Conservation (phyloP, 92 coral and sea anemone species). For the Siderastrea siderea region DNA sequence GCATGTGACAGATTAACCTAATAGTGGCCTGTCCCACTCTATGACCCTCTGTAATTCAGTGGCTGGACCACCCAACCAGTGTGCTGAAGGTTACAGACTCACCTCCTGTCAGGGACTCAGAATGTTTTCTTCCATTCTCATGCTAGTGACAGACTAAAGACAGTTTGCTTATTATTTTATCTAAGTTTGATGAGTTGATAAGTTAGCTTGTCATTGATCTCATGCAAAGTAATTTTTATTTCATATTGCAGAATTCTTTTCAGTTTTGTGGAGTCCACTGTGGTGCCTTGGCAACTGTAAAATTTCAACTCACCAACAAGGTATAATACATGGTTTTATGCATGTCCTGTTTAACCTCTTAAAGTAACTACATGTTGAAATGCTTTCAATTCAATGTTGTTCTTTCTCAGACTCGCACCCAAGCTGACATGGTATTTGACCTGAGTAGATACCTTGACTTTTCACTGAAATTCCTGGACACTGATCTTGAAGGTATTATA, state of each 20-base stretch:
- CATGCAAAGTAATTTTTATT: not conserved
- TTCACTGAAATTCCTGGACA: slow-evolving; percentile 84
- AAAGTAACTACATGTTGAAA: no score
- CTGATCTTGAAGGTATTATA: slow-evolving; percentile 75
- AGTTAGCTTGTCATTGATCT: not conserved
- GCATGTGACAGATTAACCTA: no score
- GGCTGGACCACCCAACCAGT: no score
- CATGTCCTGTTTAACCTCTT: not conserved
- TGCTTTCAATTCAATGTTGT: not conserved
- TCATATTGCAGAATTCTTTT: slow-evolving; percentile 72
- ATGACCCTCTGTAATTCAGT: no score
- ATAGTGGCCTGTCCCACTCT: no score
- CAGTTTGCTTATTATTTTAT: no score
- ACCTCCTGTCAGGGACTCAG: no score
- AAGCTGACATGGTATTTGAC: slow-evolving; percentile 90
- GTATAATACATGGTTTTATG: slow-evolving; percentile 23
- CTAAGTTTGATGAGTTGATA: not conserved
- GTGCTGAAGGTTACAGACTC: no score
- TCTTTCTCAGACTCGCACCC: slow-evolving; percentile 85
- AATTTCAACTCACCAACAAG: slow-evolving; percentile 80
- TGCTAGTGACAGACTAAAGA: no score
- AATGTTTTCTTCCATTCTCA: no score
- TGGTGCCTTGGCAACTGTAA: slow-evolving; percentile 88
- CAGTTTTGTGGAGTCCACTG: slow-evolving; percentile 97
- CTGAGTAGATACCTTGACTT: slow-evolving; percentile 90